Evolutionary conservation across 1,140 invertebrate species (phyloP).

Genomic region (Xylocopa sonorina): DNA sequence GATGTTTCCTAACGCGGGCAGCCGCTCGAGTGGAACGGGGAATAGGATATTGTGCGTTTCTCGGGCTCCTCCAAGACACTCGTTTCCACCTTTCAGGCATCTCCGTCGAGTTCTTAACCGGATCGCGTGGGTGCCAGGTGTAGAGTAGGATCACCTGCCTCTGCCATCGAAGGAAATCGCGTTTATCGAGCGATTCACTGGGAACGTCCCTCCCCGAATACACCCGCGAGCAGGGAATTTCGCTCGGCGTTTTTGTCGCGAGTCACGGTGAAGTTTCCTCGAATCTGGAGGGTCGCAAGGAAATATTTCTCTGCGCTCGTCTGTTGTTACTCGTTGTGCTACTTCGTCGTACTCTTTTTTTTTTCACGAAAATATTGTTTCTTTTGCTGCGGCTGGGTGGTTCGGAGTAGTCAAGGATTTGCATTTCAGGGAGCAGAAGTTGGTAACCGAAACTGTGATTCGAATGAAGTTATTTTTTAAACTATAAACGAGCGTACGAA

Average conservation of each 20-base stretch:
- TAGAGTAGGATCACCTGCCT: slow-evolving; percentile 61
- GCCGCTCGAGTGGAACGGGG: slow-evolving; percentile 73
- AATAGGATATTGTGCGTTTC: slow-evolving; percentile 63
- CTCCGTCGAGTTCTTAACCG: slow-evolving; percentile 40
- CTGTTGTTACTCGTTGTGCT: not conserved
- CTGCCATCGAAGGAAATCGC: slow-evolving; percentile 19
- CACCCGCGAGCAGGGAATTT: not conserved
- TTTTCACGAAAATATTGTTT: not conserved
- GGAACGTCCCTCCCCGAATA: too few relatives aligned
- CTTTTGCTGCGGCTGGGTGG: too few relatives aligned
- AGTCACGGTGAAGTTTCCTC: not conserved
- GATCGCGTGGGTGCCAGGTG: slow-evolving; percentile 68
- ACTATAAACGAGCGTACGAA: too few relatives aligned
- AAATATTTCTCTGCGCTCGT: not conserved
- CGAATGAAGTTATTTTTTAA: too few relatives aligned
- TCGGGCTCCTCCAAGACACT: slow-evolving; percentile 53
- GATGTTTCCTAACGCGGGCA: slow-evolving; percentile 67
- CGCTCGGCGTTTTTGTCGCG: not conserved
- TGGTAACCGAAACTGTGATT: too few relatives aligned
- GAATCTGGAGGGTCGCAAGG: not conserved
- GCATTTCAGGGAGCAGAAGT: too few relatives aligned
- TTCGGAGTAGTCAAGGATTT: not conserved
- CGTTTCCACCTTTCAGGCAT: slow-evolving; percentile 34
- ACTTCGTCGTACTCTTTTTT: not conserved
- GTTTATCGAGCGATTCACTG: slow-evolving; percentile 27